Evolutionary conservation across 2,888 invertebrate genomes (phyloP).

Genomic region (Endotricha flammealis): DNA sequence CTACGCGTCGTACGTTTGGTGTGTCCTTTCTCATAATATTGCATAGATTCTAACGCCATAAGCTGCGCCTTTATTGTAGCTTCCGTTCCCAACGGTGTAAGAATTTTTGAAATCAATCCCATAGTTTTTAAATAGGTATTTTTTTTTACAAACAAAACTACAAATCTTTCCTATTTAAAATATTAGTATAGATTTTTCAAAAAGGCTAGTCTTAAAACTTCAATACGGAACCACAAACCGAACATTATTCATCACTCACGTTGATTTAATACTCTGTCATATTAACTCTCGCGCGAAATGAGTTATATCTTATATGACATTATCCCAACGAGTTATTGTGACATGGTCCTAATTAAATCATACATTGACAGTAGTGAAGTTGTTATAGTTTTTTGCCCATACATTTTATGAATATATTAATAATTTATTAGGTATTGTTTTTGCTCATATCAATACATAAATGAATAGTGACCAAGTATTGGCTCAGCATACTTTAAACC

Average conservation of each 20-base stretch:
- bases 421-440: not conserved
- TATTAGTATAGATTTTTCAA: too few relatives aligned
- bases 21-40: too few relatives aligned
- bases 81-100: too few relatives aligned
- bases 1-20: too few relatives aligned
- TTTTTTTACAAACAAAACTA: too few relatives aligned
- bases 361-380: slow-evolving; percentile 4
- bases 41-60: too few relatives aligned
- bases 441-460: not conserved
- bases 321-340: slow-evolving; percentile 8
- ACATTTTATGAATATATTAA: not conserved
- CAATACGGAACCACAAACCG: slow-evolving; percentile 2
- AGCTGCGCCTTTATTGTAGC: too few relatives aligned
- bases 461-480: not conserved
- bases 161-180: too few relatives aligned
- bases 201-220: not conserved
- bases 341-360: slow-evolving; percentile 10
- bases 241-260: slow-evolving; percentile 9
- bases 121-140: too few relatives aligned
- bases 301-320: slow-evolving; percentile 8
- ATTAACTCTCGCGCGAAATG: slow-evolving; percentile 7
- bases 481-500: too few relatives aligned
- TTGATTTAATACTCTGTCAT: slow-evolving; percentile 10
- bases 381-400: not conserved
- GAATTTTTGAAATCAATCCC: too few relatives aligned